phyloP scores from a whole-genome alignment of 2,888 invertebrate genomes.

The Oxycera nigricornis region DNA sequence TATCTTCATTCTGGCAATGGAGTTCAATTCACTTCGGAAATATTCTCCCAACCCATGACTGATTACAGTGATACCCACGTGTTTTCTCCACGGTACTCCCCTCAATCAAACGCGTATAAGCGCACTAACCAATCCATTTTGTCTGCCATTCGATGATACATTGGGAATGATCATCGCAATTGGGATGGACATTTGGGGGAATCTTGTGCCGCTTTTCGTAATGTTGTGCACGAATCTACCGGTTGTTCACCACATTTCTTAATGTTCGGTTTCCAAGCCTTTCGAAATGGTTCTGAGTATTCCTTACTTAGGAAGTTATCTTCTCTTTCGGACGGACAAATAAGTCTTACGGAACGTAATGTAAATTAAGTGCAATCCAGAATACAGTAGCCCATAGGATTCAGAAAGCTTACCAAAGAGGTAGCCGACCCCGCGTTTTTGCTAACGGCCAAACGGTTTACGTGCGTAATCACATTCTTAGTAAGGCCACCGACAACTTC shows the following conservation, averaged over 20 bases:
- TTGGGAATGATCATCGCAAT: background rate
- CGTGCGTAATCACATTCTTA: too few relatives aligned
- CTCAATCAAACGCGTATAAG: conserved; percentile 20
- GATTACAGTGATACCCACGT: conserved; percentile 8
- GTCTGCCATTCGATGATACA: conserved; percentile 12
- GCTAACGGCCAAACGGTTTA: too few relatives aligned
- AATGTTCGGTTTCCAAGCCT: conserved; percentile 5
- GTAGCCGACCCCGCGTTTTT: too few relatives aligned
- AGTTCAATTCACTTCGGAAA: conserved; percentile 47
- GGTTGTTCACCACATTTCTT: background rate
- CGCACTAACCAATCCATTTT: conserved; percentile 15
- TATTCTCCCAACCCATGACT: background rate
- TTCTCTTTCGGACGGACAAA: background rate
- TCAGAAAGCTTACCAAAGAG: too few relatives aligned
- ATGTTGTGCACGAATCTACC: conserved; percentile 2
- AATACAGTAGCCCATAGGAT: too few relatives aligned
- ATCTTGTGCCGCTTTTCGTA: background rate
- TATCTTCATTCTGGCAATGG: conserved; percentile 51
- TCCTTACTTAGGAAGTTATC: background rate
- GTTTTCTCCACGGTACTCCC: background rate
- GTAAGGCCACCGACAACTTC: too few relatives aligned
- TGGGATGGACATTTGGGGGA: conserved; percentile 6
- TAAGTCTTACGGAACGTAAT: too few relatives aligned
- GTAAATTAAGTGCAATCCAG: too few relatives aligned
- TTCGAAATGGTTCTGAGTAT: conserved; percentile 8